phyloP scores from a whole-genome alignment of 2,888 invertebrate genomes.

The Trissoscelio sp. region DNA sequence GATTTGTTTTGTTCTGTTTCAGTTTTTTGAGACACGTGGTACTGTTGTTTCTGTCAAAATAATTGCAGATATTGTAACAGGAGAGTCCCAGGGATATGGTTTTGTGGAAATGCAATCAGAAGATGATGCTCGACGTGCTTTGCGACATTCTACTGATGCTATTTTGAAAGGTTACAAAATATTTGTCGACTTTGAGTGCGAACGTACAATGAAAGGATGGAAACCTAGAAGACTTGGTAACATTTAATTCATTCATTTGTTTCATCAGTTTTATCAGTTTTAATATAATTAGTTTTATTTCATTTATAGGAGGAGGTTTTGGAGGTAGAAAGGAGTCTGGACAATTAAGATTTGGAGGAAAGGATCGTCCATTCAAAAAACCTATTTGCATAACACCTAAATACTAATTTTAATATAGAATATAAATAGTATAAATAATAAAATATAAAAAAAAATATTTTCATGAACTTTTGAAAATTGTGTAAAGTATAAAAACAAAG shows the following conservation, averaged over 20 bases:
- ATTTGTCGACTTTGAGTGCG: slow-evolving; percentile 91
- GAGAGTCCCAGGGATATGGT: slow-evolving; percentile 92
- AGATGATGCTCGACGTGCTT: slow-evolving; percentile 86
- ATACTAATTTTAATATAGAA: no score
- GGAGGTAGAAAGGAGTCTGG: slow-evolving; percentile 94
- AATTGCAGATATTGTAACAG: slow-evolving; percentile 92
- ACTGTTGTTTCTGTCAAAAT: slow-evolving; percentile 85
- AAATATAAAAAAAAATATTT: no score
- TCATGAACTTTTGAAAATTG: no score
- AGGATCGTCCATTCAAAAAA: slow-evolving; percentile 89
- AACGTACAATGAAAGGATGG: slow-evolving; percentile 90
- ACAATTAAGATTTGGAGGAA: slow-evolving; percentile 93
- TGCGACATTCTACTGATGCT: slow-evolving; percentile 86
- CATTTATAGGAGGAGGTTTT: slow-evolving; percentile 89
- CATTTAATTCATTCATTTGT: not conserved
- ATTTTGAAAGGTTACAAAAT: slow-evolving; percentile 88
- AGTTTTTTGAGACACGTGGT: slow-evolving; percentile 87
- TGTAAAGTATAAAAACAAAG: no score
- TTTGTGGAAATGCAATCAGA: slow-evolving; percentile 91
- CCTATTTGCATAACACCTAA: no score
- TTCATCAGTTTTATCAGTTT: not conserved
- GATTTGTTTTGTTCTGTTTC: slow-evolving; percentile 69
- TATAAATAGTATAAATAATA: no score
- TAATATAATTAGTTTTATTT: slow-evolving; percentile 15
- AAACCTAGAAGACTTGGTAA: slow-evolving; percentile 90